A percentile compares a stretch with the other conserved stretches of the same genome.
These are phyloP conservation scores for Talpa occidentalis DNA, from an alignment of 2,113 vertebrate species.

Conservation along the genomic window DNA sequence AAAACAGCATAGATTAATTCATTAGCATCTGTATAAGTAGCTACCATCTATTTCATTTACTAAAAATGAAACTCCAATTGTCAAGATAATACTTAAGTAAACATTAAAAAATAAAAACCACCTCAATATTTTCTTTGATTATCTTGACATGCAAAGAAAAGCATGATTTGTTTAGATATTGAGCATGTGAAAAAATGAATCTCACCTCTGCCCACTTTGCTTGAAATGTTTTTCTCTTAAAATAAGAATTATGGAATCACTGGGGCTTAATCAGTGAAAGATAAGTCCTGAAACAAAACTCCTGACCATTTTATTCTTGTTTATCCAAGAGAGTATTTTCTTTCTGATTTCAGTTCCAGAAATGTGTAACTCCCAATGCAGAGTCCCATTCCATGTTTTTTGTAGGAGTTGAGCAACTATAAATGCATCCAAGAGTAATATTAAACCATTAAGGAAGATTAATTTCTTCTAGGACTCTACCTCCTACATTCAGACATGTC, in stretches of 20 bases:
- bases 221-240: neutral
- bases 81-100: constrained; percentile 18
- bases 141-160: neutral
- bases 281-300: neutral
- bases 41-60: neutral
- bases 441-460: neutral
- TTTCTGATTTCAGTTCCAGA: constrained; percentile 43
- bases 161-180: neutral
- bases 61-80: neutral
- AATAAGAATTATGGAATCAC: neutral
- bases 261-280: neutral
- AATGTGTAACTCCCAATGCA: neutral
- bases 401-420: neutral
- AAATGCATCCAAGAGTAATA: neutral
- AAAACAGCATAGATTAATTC: constrained; percentile 23
- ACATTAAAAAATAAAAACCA: neutral
- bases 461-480: neutral
- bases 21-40: neutral
- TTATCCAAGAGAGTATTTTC: neutral
- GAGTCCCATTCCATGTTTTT: neutral
- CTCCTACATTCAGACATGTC: neutral
- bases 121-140: neutral
- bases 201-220: neutral
- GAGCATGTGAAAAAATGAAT: neutral
- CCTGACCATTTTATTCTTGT: neutral